These are phyloP conservation scores for Mustelus asterias DNA, from an alignment of 2,113 vertebrate genomes.

Conservation along the genomic window DNA sequence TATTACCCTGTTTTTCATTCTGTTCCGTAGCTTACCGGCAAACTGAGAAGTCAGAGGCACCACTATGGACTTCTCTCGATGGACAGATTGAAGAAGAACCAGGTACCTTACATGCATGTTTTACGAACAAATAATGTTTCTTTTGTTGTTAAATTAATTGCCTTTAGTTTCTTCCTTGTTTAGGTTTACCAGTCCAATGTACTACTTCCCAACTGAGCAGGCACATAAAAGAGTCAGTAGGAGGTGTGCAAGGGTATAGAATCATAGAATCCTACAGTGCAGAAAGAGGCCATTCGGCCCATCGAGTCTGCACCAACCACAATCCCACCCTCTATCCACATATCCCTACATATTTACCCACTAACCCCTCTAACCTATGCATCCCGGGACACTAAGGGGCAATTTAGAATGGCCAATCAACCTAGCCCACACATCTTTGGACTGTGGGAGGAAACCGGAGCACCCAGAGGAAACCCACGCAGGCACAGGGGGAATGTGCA, in stretches of 20 bases:
- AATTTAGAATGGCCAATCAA: too few species aligned
- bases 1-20: background rate
- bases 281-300: too few species aligned
- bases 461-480: too few species aligned
- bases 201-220: background rate
- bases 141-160: background rate
- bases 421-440: too few species aligned
- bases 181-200: background rate
- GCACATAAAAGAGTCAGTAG: background rate
- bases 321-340: too few species aligned
- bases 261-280: too few species aligned
- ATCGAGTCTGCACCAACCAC: too few species aligned
- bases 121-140: background rate
- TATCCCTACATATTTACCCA: too few species aligned
- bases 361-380: too few species aligned
- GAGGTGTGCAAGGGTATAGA: background rate
- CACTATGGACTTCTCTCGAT: constrained; percentile 30
- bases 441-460: too few species aligned
- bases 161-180: background rate
- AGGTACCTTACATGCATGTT: background rate
- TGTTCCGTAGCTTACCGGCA: background rate
- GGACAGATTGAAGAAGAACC: constrained; percentile 34
- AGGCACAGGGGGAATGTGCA: too few species aligned
- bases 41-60: background rate
- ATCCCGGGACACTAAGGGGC: too few species aligned